Evolutionary conservation across 2,888 invertebrate genomes (phyloP).

Genomic region (Scrobipalpa costella): DNA sequence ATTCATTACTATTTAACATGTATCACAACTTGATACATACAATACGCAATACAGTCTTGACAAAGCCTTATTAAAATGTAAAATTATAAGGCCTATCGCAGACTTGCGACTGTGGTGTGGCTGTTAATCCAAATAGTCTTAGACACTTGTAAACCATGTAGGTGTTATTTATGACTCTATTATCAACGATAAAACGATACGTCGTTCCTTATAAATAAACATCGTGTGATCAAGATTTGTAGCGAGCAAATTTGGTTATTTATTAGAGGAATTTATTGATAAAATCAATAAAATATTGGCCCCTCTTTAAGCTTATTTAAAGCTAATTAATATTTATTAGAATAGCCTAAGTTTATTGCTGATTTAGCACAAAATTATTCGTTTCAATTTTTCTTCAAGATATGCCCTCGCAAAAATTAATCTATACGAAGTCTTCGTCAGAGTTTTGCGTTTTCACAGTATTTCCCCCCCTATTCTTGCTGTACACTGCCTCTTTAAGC

Average conservation of each 20-base stretch:
- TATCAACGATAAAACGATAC: constrained; percentile 2
- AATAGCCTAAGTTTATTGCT: no score
- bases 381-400: background rate
- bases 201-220: constrained; percentile 18
- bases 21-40: background rate
- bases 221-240: background rate
- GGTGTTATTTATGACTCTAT: constrained; percentile 23
- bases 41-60: constrained; percentile 39
- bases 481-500: background rate
- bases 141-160: constrained; percentile 11
- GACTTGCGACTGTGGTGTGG: constrained; percentile 21
- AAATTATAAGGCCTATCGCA: constrained; percentile 42
- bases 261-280: background rate
- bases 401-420: no score
- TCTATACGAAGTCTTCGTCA: no score
- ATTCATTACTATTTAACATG: background rate
- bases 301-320: background rate
- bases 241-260: constrained; percentile 5
- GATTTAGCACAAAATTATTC: background rate
- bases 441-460: background rate
- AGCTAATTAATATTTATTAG: background rate
- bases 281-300: background rate
- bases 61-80: constrained; percentile 49
- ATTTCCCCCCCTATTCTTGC: background rate
- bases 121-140: background rate